Conservation (phyloP, 2,888 invertebrate species). For the Agapostemon virescens region DNA sequence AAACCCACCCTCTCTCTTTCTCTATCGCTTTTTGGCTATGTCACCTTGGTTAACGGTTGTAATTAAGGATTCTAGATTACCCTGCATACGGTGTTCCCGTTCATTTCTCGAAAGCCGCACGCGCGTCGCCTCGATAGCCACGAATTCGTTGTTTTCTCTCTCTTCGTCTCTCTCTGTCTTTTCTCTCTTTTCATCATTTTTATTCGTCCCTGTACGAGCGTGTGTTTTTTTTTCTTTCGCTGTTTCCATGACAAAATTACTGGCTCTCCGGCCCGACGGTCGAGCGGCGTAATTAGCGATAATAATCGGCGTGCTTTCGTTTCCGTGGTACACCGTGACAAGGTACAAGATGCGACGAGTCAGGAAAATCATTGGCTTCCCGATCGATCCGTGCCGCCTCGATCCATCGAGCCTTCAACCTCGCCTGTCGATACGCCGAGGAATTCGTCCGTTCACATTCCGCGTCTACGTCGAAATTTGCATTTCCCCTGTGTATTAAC, state of each 20-base stretch:
- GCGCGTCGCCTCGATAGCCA: slow-evolving; percentile 51
- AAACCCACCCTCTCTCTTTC: slow-evolving; percentile 2
- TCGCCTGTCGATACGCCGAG: slow-evolving; percentile 12
- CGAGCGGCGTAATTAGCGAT: slow-evolving; percentile 62
- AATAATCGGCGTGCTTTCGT: slow-evolving; percentile 65
- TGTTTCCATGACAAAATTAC: slow-evolving; percentile 68
- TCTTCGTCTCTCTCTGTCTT: not conserved
- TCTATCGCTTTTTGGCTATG: slow-evolving; percentile 35
- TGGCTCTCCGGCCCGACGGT: slow-evolving; percentile 45
- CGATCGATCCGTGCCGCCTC: slow-evolving; percentile 31
- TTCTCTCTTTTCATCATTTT: slow-evolving; percentile 2
- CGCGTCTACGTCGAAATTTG: slow-evolving; percentile 14
- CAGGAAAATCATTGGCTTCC: slow-evolving; percentile 55
- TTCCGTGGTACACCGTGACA: slow-evolving; percentile 58
- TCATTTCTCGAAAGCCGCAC: slow-evolving; percentile 39
- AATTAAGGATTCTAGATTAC: slow-evolving; percentile 52
- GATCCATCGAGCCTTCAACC: not conserved
- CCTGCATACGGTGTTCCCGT: slow-evolving; percentile 19
- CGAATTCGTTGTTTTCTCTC: slow-evolving; percentile 18
- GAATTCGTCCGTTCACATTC: slow-evolving; percentile 43
- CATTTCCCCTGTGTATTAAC: not conserved
- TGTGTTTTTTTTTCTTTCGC: not conserved
- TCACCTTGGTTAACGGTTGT: slow-evolving; percentile 37
- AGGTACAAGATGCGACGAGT: slow-evolving; percentile 37
- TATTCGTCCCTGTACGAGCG: not conserved